A percentile compares a stretch with the other conserved stretches of the same genome.
These are phyloP conservation scores for Zoanthus sociatus DNA, from an alignment of 92 coral and sea anemone species.

Conservation along the genomic window DNA sequence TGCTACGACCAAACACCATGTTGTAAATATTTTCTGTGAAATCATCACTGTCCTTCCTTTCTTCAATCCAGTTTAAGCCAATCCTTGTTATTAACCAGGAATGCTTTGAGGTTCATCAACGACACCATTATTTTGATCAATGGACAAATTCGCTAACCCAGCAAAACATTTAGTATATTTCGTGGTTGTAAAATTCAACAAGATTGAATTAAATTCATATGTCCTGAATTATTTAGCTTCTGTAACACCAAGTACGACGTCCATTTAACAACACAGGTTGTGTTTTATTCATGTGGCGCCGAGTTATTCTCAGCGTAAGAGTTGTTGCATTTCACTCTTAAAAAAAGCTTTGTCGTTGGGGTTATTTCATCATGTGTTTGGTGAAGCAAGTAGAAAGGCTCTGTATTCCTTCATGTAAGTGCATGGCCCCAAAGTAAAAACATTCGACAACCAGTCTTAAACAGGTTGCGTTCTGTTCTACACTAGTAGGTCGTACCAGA, in stretches of 20 bases:
- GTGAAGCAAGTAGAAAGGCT: background rate
- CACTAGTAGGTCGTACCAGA: background rate
- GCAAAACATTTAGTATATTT: background rate
- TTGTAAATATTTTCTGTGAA: background rate
- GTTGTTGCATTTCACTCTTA: background rate
- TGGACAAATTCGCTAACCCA: background rate
- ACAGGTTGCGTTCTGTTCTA: conserved; percentile 19
- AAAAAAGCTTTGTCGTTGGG: background rate
- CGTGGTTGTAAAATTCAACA: background rate
- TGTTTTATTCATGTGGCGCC: background rate
- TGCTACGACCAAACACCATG: background rate
- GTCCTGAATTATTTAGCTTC: conserved; percentile 14
- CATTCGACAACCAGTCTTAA: background rate
- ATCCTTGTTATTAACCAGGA: background rate
- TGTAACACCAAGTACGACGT: background rate
- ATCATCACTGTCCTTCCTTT: background rate
- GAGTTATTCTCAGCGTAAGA: background rate
- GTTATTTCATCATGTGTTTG: background rate
- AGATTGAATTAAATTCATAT: background rate
- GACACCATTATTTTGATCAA: background rate
- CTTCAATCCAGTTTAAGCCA: background rate
- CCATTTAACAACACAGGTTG: conserved; percentile 8
- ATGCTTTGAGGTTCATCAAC: background rate
- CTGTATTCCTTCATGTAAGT: background rate
- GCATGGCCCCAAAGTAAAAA: background rate